Evolutionary conservation across 2,797 vertebrate species (phyloP), one percentile per base, ranked within the genome.

Genomic region (Zalophus californianus): DNA sequence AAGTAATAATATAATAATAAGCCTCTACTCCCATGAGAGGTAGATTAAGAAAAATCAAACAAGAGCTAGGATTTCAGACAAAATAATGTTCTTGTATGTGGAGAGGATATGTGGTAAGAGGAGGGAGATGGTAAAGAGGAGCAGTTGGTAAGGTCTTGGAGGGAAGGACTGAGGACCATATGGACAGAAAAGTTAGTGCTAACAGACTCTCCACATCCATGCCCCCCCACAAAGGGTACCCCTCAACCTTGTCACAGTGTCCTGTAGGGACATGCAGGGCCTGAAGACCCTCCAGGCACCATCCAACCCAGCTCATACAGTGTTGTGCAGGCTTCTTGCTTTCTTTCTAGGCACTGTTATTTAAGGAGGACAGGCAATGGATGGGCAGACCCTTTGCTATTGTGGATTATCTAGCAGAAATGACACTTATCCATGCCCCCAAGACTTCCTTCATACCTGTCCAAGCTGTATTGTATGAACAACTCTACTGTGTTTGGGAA

Each of bases 221-320:
- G 16, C 3, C 27, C 9, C 9, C 12, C 29, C 18, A 13, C 4
- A 0, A 13, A 70, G 18, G 13, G 11, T 48, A 4, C 2, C 50
- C 11, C 23, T 68, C 11, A 35, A 7, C 10, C 54, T 41, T 73
- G 25, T 27, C 14, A 54, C n/a, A 66, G 50, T 54, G 21, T 48
- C 38, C 27, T 25, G 3, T 11, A 72, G 78, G 32, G 60, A 32
- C 3, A 75, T 60, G 29, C n/a, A 35, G 62, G 21, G 7, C 12
- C n/a, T 54, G 7, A 4, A 50, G 70, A 32, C 5, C 9, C 21
- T 84, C 21, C 6, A 44, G 1, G 15, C 21, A 25, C 20, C n/a
- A 60, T 27, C 27, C 7, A 6, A 44, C 29, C 50, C 25, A 20
- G 25, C 8, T 32, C 48, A 41, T 16, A 32, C 0, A 16, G 32